Conservation (phyloP, 2,888 invertebrate species). For the Drosophila falleni region DNA sequence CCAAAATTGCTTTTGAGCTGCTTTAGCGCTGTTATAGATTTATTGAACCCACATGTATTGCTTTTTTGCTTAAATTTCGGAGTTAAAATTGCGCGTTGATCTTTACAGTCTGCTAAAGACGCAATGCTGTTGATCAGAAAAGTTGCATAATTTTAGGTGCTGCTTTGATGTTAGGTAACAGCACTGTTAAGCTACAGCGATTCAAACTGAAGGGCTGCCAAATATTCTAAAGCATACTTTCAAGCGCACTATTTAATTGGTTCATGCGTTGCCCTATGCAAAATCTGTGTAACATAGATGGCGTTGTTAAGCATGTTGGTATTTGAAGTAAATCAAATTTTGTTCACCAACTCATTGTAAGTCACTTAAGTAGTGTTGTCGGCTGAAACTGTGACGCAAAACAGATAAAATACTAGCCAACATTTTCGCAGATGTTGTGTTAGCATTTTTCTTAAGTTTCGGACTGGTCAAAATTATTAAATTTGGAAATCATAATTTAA, state of each 20-base stretch:
- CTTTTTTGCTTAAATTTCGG: no score
- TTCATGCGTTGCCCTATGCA: background rate
- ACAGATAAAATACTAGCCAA: background rate
- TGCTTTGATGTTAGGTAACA: no score
- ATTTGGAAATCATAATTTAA: no score
- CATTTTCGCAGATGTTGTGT: no score
- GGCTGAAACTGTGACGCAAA: background rate
- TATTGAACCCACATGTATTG: no score
- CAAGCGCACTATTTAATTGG: background rate
- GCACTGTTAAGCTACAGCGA: background rate
- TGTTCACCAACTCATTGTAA: no score
- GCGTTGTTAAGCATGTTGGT: constrained; percentile 19
- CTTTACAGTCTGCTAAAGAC: no score
- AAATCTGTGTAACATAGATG: constrained; percentile 12
- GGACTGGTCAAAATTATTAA: no score
- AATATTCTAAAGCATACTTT: constrained; percentile 30
- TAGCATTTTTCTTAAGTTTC: no score
- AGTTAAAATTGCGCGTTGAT: constrained; percentile 1
- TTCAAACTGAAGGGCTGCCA: background rate
- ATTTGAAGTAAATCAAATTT: background rate
- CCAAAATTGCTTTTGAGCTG: no score
- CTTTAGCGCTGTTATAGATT: no score
- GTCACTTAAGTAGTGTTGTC: no score
- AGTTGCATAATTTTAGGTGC: constrained; percentile 25
- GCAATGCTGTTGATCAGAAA: constrained; percentile 30